Evolutionary conservation across 53 echinoderm and acorn worm species (phyloP), one percentile per base, ranked within the genome.

Genomic region (Patiria pectinifera): DNA sequence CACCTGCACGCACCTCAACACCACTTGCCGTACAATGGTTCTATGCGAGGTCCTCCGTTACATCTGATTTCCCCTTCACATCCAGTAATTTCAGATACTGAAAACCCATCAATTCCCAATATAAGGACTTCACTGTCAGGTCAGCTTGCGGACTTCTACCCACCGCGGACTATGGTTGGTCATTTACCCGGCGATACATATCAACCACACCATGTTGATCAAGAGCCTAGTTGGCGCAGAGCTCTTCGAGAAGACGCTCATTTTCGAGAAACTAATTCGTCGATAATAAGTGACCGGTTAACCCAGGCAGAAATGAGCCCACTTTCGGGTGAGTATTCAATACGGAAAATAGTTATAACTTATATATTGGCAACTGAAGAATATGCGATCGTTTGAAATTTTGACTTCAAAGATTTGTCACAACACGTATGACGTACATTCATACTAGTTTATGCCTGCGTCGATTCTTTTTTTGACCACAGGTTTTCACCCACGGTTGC

Each of bases 11-110:
- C 80, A 13, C 45, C 90, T 18, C 78, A 77, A n/a, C 90, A 90
- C 69, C 86, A 86, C 86, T 76, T 86, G 81, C 48, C 90, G 80
- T 90, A 90, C 82, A 80, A 48, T 24, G 82, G 45, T 61, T 81
- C 90, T 12, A 81, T 90, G 48, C 45, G 90, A 66, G 69, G 61
- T 70, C 90, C 60, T 24, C 69, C 90, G 4, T 45, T 90, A 0
- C 90, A 90, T 61, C 90, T 90, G 46, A 81, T 90, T 59, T 90
- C 90, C 48, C 80, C 90, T 45, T 63, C 90, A 11, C 90, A 90
- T 59, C 81, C 80, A 69, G 81, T 81, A 60, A 69, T 90, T 12
- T 62, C 90, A 35, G 90, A 90, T n/a, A 80, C 80, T 47, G 90
- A 90, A 81, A 90, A 90, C 24, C 23, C 90, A 63, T 81, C 90